Conservation (phyloP, 2,113 vertebrate genomes). For the Dromas ardeola region DNA sequence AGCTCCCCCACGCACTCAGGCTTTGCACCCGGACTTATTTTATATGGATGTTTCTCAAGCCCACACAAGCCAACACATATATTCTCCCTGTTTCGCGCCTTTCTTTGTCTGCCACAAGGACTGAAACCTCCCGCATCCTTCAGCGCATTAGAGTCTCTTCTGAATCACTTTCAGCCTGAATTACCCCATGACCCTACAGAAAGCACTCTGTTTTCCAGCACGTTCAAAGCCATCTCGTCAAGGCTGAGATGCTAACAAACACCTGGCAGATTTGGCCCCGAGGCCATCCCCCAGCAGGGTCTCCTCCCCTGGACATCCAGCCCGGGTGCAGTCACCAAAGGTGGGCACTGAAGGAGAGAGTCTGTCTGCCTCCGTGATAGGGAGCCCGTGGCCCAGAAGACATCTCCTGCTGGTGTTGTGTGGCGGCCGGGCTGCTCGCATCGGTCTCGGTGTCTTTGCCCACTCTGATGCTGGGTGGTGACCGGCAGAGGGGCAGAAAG, state of each 20-base stretch:
- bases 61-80: background rate
- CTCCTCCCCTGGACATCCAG: background rate
- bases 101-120: background rate
- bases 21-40: background rate
- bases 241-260: background rate
- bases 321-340: background rate
- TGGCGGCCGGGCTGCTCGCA: fast-evolving
- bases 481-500: background rate
- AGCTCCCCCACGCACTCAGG: background rate
- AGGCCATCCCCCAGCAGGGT: background rate
- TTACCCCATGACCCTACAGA: fast-evolving
- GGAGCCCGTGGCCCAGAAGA: fast-evolving
- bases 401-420: background rate
- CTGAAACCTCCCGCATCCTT: background rate
- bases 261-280: background rate
- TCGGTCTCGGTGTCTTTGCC: background rate
- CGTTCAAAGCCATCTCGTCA: background rate
- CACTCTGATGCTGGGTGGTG: fast-evolving
- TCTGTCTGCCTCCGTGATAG: fast-evolving
- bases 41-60: constrained; percentile 29
- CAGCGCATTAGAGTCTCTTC: background rate
- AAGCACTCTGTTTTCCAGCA: background rate
- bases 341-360: background rate
- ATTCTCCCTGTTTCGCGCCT: background rate
- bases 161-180: background rate